These are phyloP conservation scores for Melanotaenia duboulayi DNA, from an alignment of 2,113 vertebrate species.

Conservation along the genomic window DNA sequence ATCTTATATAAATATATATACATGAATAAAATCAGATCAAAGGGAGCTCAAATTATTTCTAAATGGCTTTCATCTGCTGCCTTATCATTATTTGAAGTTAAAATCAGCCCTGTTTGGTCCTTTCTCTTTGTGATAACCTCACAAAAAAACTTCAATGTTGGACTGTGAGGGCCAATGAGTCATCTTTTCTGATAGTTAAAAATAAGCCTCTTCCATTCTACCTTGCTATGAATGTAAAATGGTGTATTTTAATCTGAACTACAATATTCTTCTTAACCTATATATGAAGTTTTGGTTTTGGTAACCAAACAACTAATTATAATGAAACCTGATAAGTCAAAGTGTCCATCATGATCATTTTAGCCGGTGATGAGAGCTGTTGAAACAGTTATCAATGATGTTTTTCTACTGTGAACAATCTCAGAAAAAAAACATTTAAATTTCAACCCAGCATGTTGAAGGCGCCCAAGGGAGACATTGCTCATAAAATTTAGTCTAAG, in stretches of 20 bases:
- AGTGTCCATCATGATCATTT: neutral
- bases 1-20: neutral
- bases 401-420: neutral
- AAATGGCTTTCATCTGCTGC: constrained; percentile 50
- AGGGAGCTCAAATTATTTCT: constrained; percentile 58
- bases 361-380: neutral
- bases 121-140: constrained; percentile 38
- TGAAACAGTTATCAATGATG: neutral
- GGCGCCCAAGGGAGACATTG: neutral
- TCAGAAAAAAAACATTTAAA: constrained; percentile 1
- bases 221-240: too few species aligned
- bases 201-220: constrained; percentile 41
- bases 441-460: constrained; percentile 24
- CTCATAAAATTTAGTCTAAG: constrained; percentile 35
- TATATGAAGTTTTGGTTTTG: neutral
- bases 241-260: neutral
- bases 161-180: constrained; percentile 39
- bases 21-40: constrained; percentile 56
- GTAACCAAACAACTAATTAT: neutral
- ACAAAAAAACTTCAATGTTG: constrained; percentile 27
- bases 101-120: constrained; percentile 40
- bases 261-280: neutral
- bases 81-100: constrained; percentile 55
- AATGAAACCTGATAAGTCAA: neutral
- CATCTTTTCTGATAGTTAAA: constrained; percentile 43